Conservation (phyloP, 2,888 invertebrate species). For the Allacma fusca region DNA sequence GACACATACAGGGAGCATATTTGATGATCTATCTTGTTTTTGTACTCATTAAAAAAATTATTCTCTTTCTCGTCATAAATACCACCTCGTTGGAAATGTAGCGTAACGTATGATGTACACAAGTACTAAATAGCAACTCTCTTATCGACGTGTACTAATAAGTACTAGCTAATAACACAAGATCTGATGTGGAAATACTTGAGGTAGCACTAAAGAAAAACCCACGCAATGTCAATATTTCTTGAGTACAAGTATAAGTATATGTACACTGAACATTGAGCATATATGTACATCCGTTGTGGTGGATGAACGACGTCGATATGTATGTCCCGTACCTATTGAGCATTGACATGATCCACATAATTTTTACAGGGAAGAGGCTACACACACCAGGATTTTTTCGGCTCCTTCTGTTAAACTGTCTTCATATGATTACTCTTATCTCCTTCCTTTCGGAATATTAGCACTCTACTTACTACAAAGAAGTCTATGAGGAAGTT, state of each 20-base stretch:
- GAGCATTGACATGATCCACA: too few species aligned
- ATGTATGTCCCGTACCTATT: too few species aligned
- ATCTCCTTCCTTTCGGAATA: background rate
- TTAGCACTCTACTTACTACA: too few species aligned
- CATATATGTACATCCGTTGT: background rate
- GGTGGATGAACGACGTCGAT: background rate
- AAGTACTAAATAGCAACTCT: too few species aligned
- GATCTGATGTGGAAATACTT: too few species aligned
- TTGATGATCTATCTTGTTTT: too few species aligned
- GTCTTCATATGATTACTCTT: background rate
- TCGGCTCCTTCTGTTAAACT: slow-evolving; percentile 1
- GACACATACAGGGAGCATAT: too few species aligned
- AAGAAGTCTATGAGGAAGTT: too few species aligned
- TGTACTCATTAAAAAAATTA: too few species aligned
- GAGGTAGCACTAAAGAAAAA: background rate
- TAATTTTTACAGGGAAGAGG: too few species aligned
- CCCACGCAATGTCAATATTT: slow-evolving; percentile 6
- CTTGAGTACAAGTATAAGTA: background rate
- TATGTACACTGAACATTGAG: background rate
- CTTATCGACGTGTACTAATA: too few species aligned
- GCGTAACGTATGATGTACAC: background rate
- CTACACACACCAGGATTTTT: background rate
- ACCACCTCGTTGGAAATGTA: slow-evolving; percentile 11
- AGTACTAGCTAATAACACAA: too few species aligned
- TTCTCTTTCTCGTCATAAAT: background rate